Conservation (phyloP, 2,888 invertebrate species). For the Catocala nupta region DNA sequence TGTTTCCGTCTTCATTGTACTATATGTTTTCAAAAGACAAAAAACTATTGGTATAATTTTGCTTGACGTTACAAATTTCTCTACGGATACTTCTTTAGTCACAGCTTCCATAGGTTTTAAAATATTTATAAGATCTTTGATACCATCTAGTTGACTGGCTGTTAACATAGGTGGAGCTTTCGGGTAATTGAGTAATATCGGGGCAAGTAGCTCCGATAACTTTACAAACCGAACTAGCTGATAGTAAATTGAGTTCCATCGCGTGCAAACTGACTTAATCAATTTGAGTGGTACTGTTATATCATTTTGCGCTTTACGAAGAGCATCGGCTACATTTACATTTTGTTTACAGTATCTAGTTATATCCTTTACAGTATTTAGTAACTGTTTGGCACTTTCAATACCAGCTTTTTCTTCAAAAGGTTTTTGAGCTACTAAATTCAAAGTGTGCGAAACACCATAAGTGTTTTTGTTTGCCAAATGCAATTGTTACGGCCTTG, state of each 20-base stretch:
- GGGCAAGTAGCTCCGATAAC: slow-evolving; percentile 37
- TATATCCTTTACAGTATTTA: slow-evolving; percentile 21
- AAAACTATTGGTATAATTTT: slow-evolving; percentile 38
- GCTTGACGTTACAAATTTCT: slow-evolving; percentile 37
- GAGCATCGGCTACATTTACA: slow-evolving; percentile 21
- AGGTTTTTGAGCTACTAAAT: slow-evolving; percentile 20
- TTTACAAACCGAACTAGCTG: slow-evolving; percentile 45
- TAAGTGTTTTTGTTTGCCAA: slow-evolving; percentile 40
- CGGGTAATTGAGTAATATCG: slow-evolving; percentile 42
- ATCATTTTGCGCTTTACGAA: slow-evolving; percentile 43
- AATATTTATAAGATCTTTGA: slow-evolving; percentile 37
- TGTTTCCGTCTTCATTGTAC: slow-evolving; percentile 39
- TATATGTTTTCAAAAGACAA: slow-evolving; percentile 38
- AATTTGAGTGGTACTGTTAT: slow-evolving; percentile 38
- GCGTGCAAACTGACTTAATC: slow-evolving; percentile 48
- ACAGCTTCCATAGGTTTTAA: slow-evolving; percentile 39
- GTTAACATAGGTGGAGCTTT: slow-evolving; percentile 42
- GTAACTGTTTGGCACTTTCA: slow-evolving; percentile 26
- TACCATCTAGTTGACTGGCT: slow-evolving; percentile 31
- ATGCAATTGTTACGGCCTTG: slow-evolving; percentile 40
- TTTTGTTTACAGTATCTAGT: slow-evolving; percentile 23
- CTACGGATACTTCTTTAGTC: slow-evolving; percentile 37
- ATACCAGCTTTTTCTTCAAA: slow-evolving; percentile 18
- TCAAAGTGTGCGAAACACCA: slow-evolving; percentile 36
- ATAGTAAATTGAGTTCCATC: slow-evolving; percentile 54